Evolutionary conservation across 2,113 vertebrate genomes (phyloP).

Genomic region (Seriola aureovittata): DNA sequence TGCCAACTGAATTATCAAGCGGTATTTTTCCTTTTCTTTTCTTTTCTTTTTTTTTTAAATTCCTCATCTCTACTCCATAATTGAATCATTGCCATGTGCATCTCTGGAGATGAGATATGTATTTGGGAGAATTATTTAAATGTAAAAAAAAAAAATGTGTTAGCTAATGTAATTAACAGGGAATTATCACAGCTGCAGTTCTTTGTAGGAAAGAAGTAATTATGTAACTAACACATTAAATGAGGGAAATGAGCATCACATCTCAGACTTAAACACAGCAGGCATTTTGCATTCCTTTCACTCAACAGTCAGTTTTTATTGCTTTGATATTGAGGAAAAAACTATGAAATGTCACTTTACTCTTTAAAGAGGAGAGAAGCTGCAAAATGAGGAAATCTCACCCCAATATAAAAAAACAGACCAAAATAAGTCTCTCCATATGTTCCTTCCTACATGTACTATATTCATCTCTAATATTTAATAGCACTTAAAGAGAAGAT

Average conservation of each 20-base stretch:
- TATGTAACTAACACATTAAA: constrained; percentile 85
- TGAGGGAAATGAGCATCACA: constrained; percentile 82
- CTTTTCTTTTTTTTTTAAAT: neutral
- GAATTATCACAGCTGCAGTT: constrained; percentile 86
- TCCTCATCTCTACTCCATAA: constrained; percentile 60
- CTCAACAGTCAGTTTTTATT: constrained; percentile 43
- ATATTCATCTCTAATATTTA: neutral
- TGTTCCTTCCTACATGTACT: neutral
- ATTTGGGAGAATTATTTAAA: constrained; percentile 85
- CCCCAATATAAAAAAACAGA: neutral
- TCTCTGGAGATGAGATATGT: constrained; percentile 82
- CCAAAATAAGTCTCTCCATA: neutral
- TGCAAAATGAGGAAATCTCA: neutral
- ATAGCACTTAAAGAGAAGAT: neutral
- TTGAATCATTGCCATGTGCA: constrained; percentile 82
- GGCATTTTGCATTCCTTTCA: constrained; percentile 61
- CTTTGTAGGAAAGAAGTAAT: constrained; percentile 81
- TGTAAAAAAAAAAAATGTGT: constrained; percentile 76
- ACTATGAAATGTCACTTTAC: constrained; percentile 23
- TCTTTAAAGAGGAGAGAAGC: constrained; percentile 23
- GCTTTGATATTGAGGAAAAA: constrained; percentile 23
- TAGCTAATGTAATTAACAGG: constrained; percentile 85
- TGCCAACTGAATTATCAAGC: constrained; percentile 38
- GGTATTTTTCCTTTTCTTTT: constrained; percentile 2
- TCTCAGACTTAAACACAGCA: constrained; percentile 71